Evolutionary conservation across 2,113 vertebrate genomes (phyloP).

Genomic region (Clarias macrocephalus): DNA sequence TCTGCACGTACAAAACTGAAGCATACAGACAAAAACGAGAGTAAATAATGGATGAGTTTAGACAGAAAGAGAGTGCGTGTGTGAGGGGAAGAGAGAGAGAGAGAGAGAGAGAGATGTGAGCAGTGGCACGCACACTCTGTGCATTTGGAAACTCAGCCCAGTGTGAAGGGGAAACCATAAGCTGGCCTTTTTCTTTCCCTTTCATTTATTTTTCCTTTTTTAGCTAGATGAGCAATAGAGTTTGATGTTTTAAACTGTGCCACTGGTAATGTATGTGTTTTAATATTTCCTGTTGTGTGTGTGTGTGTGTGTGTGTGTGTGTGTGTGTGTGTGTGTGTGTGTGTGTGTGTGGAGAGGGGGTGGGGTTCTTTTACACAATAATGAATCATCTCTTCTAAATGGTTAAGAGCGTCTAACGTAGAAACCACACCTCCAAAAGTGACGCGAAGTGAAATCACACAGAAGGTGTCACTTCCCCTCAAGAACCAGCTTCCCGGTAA

Average conservation of each 20-base stretch:
- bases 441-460: neutral
- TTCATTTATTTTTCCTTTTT: neutral
- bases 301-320: neutral
- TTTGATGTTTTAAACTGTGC: neutral
- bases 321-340: conserved; percentile 5
- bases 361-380: neutral
- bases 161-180: conserved; percentile 49
- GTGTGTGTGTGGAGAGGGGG: neutral
- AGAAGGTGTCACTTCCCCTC: conserved; percentile 6
- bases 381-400: too few species aligned
- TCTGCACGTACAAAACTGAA: neutral
- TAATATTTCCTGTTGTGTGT: neutral
- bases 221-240: neutral
- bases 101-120: conserved; percentile 21
- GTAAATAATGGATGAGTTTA: conserved; percentile 7
- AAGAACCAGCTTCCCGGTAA: neutral
- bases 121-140: conserved; percentile 7
- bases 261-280: neutral
- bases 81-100: neutral
- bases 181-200: conserved; percentile 25
- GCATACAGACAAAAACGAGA: neutral
- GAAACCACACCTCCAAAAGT: neutral
- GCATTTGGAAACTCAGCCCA: conserved; percentile 32
- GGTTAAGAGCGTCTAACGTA: neutral
- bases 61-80: neutral